Evolutionary conservation across 2,888 invertebrate genomes (phyloP).

Genomic region (Gandaritis pyraliata): DNA sequence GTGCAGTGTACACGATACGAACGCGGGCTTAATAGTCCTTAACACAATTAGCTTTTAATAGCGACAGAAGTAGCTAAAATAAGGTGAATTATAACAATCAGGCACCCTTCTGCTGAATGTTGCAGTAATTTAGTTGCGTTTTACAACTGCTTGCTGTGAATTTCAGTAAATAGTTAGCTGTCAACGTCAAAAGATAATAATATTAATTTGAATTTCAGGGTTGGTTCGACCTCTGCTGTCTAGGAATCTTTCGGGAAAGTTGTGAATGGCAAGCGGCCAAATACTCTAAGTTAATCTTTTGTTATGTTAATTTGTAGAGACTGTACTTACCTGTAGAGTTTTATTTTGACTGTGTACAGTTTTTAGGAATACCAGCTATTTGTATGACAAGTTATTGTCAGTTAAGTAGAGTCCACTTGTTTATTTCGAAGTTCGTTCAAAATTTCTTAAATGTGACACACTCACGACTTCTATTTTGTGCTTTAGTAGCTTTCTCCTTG

Average conservation of each 20-base stretch:
- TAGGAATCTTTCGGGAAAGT: conserved; percentile 31
- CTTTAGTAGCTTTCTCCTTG: conserved; percentile 9
- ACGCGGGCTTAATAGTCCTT: conserved; percentile 58
- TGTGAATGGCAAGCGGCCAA: conserved; percentile 30
- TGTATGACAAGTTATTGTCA: not conserved
- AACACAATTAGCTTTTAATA: conserved; percentile 73
- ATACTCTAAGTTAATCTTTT: conserved; percentile 9
- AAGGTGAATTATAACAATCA: conserved; percentile 72
- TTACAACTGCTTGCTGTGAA: conserved; percentile 39
- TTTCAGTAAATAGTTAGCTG: conserved; percentile 38
- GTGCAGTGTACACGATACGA: conserved; percentile 31
- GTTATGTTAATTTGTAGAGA: not conserved
- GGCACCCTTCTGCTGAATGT: conserved; percentile 40
- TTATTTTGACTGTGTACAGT: not conserved
- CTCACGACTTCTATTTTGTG: conserved; percentile 5
- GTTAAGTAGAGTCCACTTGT: too few species aligned
- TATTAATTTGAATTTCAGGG: conserved; percentile 34
- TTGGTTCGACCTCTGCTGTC: conserved; percentile 37
- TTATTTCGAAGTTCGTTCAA: too few species aligned
- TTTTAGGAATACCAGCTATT: not conserved
- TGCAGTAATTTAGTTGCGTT: conserved; percentile 45
- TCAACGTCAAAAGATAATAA: conserved; percentile 36
- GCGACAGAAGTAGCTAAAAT: conserved; percentile 61
- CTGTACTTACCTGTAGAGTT: conserved; percentile 16
- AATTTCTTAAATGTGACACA: not conserved